These are phyloP conservation scores for Cephus pulcher DNA, from an alignment of 2,888 invertebrate genomes.

Conservation along the genomic window DNA sequence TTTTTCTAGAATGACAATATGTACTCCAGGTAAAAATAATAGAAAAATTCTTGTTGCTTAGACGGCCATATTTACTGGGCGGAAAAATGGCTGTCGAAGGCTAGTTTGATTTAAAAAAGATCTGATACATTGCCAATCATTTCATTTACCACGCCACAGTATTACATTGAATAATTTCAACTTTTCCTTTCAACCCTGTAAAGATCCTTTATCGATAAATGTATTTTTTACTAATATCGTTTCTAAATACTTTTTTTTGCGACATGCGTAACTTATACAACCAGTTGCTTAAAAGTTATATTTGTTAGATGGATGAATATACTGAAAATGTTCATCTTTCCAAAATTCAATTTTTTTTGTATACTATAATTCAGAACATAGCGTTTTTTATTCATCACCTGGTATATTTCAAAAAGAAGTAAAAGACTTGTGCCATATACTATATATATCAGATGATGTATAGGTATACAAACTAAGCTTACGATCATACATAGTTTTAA, in stretches of 20 bases:
- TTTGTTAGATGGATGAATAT: not conserved
- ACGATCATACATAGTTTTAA: not conserved
- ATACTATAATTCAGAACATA: not conserved
- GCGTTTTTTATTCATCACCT: not conserved
- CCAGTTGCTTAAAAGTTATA: not conserved
- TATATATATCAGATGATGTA: not conserved
- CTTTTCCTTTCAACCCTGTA: not conserved
- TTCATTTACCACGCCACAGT: not conserved
- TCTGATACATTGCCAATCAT: constrained; percentile 1
- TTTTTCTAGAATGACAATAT: constrained; percentile 27
- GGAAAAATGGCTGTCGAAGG: constrained; percentile 46
- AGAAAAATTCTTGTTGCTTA: constrained; percentile 47
- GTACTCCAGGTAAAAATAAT: constrained; percentile 43
- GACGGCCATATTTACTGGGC: constrained; percentile 52
- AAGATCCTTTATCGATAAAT: not conserved
- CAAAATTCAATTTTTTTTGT: not conserved
- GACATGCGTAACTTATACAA: not conserved
- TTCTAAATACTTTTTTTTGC: not conserved
- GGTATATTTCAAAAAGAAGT: not conserved
- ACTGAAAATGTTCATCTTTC: not conserved
- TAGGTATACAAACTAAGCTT: not conserved
- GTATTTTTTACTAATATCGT: not conserved
- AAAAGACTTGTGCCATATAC: not conserved
- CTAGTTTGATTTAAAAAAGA: constrained; percentile 23
- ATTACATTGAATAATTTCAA: not conserved